A percentile compares a stretch with the other conserved stretches of the same genome.
Evolutionary conservation across 2,113 vertebrate genomes (phyloP).

Genomic region (Martes martes): DNA sequence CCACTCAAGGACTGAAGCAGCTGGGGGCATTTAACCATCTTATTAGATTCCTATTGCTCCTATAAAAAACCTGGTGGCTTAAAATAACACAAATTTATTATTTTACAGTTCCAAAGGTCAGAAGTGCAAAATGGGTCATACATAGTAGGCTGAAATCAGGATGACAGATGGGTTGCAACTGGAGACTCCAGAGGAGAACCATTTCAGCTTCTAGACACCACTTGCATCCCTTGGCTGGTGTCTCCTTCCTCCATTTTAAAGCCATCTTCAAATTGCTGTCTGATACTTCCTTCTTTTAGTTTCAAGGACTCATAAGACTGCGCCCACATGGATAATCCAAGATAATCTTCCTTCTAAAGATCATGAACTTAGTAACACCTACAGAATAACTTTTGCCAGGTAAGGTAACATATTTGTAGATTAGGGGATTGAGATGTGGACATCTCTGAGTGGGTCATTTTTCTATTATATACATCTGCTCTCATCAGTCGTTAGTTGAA

Average conservation of each 20-base stretch:
- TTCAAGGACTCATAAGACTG: neutral
- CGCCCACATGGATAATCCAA: neutral
- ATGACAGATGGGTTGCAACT: neutral
- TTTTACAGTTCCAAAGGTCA: neutral
- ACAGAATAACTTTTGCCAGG: neutral
- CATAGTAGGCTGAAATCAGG: neutral
- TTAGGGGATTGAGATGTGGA: neutral
- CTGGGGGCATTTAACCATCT: neutral
- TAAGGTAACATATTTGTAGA: neutral
- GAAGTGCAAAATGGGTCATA: neutral
- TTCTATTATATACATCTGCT: neutral
- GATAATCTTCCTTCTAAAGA: neutral
- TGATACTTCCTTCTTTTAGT: neutral
- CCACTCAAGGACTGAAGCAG: neutral
- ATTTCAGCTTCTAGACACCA: neutral
- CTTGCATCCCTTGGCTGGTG: neutral
- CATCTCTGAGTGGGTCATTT: neutral
- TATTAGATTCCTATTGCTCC: neutral
- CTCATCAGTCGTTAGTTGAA: neutral
- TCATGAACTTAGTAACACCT: neutral
- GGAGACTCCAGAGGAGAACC: neutral
- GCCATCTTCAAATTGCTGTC: neutral
- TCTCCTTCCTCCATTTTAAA: neutral
- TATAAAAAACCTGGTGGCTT: neutral
- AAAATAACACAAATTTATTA: neutral